Base-by-base conservation (phyloP, 2,888 invertebrate genomes). In the Macrophya alboannulata region DNA sequence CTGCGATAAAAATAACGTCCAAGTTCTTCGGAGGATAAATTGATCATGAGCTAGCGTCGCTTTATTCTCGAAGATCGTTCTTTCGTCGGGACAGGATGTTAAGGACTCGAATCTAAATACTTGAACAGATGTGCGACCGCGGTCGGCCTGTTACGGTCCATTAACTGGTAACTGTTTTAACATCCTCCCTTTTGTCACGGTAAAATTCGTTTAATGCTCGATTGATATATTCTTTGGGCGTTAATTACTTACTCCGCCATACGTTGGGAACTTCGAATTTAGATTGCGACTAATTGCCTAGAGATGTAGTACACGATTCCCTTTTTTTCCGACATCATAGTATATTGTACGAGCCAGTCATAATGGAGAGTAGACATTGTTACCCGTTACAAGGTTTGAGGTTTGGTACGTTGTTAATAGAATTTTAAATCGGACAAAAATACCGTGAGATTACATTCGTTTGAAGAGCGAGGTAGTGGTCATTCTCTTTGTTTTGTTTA, bases 31-130 rank as follows among this genome's bases (percentile, higher is more conserved):
- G 10, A 12, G 72, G 72, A n/a, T 45, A 10, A 72, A 17, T 17
- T 45, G 12, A 15, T 68, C 6, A 25, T 37, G 68, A 45, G 45
- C n/a, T n/a, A 45, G 40, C 21, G 48, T 15, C 25, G 40, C 62
- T 81, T 62, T 43, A 37, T 62, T 25, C 43, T 43, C 21, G 17
- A 65, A 59, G 45, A 81, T 43, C 31, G 45, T 83, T 40, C 68
- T 68, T 48, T 17, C 4, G 15, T 83, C 68, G 68, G 55, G 59
- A 85, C 85, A 85, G 85, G 82, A 85, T 85, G 72, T 83, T 40
- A 68, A 79, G 85, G 82, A 85, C 82, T 82, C 65, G 82, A 81
- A 81, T 79, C 71, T 83, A 83, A 83, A 83, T 83, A 83, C 71
- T 72, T 59, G 72, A 85, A 85, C 85, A 85, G 85, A 85, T 85